These are phyloP conservation scores for Oxygymnocypris stewartii DNA, from an alignment of 2,113 vertebrate genomes.

Conservation along the genomic window DNA sequence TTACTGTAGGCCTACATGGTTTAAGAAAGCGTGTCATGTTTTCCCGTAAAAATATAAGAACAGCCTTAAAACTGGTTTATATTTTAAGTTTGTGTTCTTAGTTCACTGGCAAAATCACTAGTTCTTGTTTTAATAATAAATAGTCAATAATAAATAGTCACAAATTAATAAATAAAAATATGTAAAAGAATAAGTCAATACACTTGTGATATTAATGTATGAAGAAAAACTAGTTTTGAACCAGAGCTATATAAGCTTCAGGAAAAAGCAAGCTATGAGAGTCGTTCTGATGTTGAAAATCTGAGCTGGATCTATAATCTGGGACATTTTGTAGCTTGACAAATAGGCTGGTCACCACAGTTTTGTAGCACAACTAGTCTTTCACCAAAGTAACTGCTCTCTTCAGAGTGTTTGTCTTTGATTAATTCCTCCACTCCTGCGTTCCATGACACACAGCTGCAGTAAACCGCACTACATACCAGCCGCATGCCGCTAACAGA, in stretches of 20 bases:
- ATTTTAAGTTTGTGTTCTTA: background rate
- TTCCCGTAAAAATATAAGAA: too few relatives aligned
- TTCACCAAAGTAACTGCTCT: conserved; percentile 4
- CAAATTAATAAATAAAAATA: background rate
- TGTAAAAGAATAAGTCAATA: background rate
- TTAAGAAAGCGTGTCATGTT: too few relatives aligned
- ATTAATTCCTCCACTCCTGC: conserved; percentile 16
- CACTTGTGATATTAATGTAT: background rate
- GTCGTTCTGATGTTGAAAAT: background rate
- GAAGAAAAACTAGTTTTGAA: background rate
- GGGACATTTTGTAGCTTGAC: background rate
- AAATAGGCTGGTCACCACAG: background rate
- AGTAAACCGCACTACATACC: conserved; percentile 19
- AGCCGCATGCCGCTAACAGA: conserved; percentile 41
- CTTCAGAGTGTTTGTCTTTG: background rate
- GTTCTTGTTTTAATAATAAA: background rate
- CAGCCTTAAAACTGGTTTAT: too few relatives aligned
- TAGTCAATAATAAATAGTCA: background rate
- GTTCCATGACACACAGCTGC: background rate
- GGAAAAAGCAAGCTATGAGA: background rate
- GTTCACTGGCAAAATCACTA: background rate
- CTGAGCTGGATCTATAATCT: background rate
- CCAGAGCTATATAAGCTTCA: background rate
- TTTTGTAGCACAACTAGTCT: conserved; percentile 4
- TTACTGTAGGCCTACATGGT: too few relatives aligned